These are phyloP conservation scores for Apodemus speciosus DNA, from an alignment of 2,113 vertebrate species.

Conservation along the genomic window DNA sequence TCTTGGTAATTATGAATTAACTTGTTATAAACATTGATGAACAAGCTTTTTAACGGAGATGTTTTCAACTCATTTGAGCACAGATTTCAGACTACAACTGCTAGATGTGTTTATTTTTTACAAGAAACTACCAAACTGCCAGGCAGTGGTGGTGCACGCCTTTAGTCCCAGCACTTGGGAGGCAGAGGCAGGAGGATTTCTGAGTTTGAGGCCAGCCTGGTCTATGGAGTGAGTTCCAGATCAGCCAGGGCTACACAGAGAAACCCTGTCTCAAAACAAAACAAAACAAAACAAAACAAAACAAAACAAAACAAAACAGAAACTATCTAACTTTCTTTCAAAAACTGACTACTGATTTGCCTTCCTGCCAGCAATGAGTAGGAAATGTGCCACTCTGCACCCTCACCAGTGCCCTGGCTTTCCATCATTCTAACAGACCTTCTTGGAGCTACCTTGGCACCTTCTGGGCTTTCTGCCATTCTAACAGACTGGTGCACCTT, in stretches of 20 bases:
- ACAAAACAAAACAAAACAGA: too few species aligned
- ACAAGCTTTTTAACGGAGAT: neutral
- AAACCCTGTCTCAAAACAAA: too few species aligned
- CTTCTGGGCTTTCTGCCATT: neutral
- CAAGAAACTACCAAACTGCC: neutral
- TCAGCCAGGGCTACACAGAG: too few species aligned
- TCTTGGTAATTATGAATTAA: neutral
- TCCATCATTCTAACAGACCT: neutral
- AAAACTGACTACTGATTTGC: neutral
- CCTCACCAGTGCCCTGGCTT: neutral
- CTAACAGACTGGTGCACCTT: neutral
- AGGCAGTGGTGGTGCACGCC: too few species aligned
- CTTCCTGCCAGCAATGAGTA: neutral
- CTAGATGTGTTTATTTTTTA: neutral
- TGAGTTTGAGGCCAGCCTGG: too few species aligned
- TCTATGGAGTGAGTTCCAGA: too few species aligned
- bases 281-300: too few species aligned
- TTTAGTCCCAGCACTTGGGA: too few species aligned
- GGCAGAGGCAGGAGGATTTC: too few species aligned
- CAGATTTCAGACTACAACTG: neutral
- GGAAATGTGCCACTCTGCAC: too few species aligned
- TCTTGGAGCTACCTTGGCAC: too few species aligned
- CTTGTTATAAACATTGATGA: neutral
- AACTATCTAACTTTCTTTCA: neutral
- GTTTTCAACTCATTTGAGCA: conserved; percentile 2